These are phyloP conservation scores for Ramazzottius varieornatus DNA, from an alignment of 2,888 invertebrate genomes.

Conservation along the genomic window DNA sequence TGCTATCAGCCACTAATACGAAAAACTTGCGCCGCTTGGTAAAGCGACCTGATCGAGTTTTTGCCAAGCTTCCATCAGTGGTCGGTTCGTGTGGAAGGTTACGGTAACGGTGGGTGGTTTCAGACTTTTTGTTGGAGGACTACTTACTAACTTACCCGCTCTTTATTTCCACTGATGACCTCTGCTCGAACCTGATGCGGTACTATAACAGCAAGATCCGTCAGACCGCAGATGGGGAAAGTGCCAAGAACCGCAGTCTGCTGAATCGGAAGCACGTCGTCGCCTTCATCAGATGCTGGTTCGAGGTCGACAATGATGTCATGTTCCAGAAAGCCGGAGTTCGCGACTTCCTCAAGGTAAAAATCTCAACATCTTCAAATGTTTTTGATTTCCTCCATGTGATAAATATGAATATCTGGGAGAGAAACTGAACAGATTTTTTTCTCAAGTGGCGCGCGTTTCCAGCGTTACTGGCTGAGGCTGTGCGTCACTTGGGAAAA, in stretches of 20 bases:
- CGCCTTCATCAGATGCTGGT: slow-evolving; percentile 50
- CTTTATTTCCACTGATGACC: slow-evolving; percentile 46
- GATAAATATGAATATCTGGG: not conserved
- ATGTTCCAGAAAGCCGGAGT: slow-evolving; percentile 45
- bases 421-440: no score
- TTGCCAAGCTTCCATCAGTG: no score
- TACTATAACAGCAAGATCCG: slow-evolving; percentile 30
- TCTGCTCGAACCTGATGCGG: slow-evolving; percentile 42
- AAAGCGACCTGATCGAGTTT: no score
- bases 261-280: slow-evolving; percentile 46
- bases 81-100: no score
- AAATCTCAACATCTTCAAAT: not conserved
- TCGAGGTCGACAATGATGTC: slow-evolving; percentile 39
- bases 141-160: slow-evolving; percentile 54
- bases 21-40: no score
- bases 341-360: slow-evolving; percentile 41
- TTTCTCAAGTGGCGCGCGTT: no score
- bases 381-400: not conserved
- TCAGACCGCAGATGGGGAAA: not conserved
- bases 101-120: no score
- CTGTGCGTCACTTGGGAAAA: not conserved
- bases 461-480: no score
- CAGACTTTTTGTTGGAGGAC: slow-evolving; percentile 38
- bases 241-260: slow-evolving; percentile 19
- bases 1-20: no score